phyloP scores from a whole-genome alignment of 2,888 invertebrate genomes.

The Cataglyphis altisquamis region DNA sequence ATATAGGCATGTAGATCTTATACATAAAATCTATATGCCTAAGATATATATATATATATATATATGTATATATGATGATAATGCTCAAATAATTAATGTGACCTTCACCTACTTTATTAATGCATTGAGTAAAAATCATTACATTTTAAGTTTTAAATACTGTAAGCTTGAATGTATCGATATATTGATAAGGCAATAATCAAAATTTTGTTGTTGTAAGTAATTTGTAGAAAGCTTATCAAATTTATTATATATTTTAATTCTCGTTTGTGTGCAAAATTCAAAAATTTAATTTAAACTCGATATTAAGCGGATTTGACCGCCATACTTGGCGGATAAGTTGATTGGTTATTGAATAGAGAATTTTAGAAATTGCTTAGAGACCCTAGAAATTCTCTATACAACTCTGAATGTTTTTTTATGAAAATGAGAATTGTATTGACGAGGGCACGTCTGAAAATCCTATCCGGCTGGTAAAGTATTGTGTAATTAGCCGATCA shows the following conservation, averaged over 20 bases:
- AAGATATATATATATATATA: too few relatives aligned
- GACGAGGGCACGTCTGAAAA: background rate
- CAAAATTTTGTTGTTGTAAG: background rate
- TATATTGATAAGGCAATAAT: background rate
- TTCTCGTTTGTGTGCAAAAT: background rate
- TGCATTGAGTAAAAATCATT: too few relatives aligned
- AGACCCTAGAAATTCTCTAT: background rate
- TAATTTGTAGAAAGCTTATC: background rate
- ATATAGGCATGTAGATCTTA: too few relatives aligned
- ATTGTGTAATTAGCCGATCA: too few relatives aligned
- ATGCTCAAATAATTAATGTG: too few relatives aligned
- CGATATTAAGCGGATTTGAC: background rate
- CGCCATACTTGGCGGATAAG: background rate
- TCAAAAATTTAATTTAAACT: background rate
- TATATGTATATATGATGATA: too few relatives aligned
- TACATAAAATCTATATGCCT: too few relatives aligned
- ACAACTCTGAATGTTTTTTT: background rate
- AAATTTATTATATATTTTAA: background rate
- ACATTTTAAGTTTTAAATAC: too few relatives aligned
- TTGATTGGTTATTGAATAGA: conserved; percentile 1
- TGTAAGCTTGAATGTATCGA: background rate
- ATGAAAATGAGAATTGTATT: background rate
- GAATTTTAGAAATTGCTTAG: background rate
- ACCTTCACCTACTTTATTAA: too few relatives aligned
- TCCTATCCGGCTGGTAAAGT: too few relatives aligned